A percentile compares a stretch with the other conserved stretches of the same genome.
Evolutionary conservation across 2,113 vertebrate species (phyloP).

Genomic region (Colossoma macropomum): DNA sequence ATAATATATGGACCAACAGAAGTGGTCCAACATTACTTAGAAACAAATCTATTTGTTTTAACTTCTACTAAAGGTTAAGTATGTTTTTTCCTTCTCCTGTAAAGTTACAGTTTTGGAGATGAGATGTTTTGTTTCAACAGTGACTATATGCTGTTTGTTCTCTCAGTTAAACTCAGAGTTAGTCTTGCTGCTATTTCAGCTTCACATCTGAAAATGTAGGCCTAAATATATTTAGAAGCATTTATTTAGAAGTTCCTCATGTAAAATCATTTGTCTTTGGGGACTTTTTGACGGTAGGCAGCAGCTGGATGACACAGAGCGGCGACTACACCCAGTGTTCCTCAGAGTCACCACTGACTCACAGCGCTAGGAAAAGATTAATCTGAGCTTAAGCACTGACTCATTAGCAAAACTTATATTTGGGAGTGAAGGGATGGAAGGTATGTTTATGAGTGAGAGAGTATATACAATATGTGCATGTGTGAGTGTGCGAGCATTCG

Average conservation of each 20-base stretch:
- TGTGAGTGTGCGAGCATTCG: background rate
- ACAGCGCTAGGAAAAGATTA: background rate
- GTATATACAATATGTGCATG: background rate
- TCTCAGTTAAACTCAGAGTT: background rate
- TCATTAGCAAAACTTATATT: background rate
- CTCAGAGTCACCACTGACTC: conserved; percentile 18
- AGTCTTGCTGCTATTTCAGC: background rate
- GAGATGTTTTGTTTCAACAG: too few species aligned
- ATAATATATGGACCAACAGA: too few species aligned
- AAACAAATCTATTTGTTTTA: too few species aligned
- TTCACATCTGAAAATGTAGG: too few species aligned
- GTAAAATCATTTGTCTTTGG: background rate
- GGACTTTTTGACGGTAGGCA: background rate
- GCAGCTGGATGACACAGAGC: background rate
- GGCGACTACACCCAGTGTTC: background rate
- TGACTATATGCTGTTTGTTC: too few species aligned
- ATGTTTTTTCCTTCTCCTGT: too few species aligned
- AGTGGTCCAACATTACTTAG: too few species aligned
- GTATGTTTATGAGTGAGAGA: background rate
- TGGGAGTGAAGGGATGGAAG: background rate
- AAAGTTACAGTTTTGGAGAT: too few species aligned
- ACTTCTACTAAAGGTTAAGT: too few species aligned
- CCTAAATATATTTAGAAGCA: too few species aligned
- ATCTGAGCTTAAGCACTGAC: background rate
- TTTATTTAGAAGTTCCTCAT: background rate